Evolutionary conservation across 2,888 invertebrate genomes (phyloP).

Genomic region (Eupithecia vulgata): DNA sequence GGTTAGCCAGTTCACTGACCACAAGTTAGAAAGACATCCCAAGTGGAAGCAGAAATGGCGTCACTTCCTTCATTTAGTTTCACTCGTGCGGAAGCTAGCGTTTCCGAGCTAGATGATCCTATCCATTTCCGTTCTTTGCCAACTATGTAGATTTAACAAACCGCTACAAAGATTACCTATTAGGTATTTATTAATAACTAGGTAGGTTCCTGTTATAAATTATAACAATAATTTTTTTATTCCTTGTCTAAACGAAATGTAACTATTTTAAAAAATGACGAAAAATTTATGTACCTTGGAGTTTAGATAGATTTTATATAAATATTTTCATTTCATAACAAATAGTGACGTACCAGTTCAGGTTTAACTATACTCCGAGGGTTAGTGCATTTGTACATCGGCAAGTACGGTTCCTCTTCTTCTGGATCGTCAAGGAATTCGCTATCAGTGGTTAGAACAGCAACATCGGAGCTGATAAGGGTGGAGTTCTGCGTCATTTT

Average conservation of each 20-base stretch:
- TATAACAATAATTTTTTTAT: too few relatives aligned
- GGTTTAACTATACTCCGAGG: not conserved
- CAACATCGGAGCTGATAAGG: not conserved
- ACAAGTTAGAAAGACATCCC: slow-evolving; percentile 42
- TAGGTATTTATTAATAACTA: not conserved
- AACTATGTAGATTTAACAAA: slow-evolving; percentile 16
- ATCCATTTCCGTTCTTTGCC: slow-evolving; percentile 35
- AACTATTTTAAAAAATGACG: too few relatives aligned
- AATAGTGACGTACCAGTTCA: not conserved
- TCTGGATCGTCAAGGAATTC: not conserved
- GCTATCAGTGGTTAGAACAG: not conserved
- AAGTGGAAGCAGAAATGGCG: slow-evolving; percentile 39
- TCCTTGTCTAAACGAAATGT: too few relatives aligned
- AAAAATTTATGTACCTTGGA: too few relatives aligned
- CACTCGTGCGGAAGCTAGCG: slow-evolving; percentile 43
- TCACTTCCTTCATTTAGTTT: slow-evolving; percentile 45
- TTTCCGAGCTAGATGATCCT: slow-evolving; percentile 40
- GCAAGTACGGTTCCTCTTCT: not conserved
- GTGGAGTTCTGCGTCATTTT: not conserved
- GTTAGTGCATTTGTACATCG: not conserved
- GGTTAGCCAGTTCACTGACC: slow-evolving; percentile 35
- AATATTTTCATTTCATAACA: not conserved
- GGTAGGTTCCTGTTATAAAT: not conserved
- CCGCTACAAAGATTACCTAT: not conserved
- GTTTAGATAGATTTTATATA: too few relatives aligned